These are phyloP conservation scores for Corbicula japonica DNA, from an alignment of 2,888 invertebrate genomes.

Conservation along the genomic window DNA sequence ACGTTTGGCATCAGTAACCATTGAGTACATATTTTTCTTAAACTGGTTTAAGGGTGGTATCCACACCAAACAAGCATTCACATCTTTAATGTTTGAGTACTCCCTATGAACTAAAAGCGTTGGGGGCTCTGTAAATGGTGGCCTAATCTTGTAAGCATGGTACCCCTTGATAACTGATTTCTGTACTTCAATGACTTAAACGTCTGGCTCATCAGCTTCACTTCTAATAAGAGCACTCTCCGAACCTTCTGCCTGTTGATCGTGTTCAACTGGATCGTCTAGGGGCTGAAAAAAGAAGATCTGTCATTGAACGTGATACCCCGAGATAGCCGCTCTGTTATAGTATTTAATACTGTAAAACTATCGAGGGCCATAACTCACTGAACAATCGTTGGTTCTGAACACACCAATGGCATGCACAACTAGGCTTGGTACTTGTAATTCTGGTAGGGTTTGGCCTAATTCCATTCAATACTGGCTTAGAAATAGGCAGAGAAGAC, in stretches of 20 bases:
- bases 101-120: conserved; percentile 13
- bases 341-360: not conserved
- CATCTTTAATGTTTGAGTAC: conserved; percentile 25
- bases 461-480: too few relatives aligned
- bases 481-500: too few relatives aligned
- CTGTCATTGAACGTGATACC: not conserved
- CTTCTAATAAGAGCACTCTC: not conserved
- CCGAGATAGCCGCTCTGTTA: not conserved
- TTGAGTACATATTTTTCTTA: not conserved
- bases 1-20: conserved; percentile 17
- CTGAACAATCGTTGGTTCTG: not conserved
- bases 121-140: not conserved
- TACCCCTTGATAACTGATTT: conserved; percentile 35
- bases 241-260: not conserved
- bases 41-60: conserved; percentile 11
- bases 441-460: too few relatives aligned
- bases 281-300: conserved; percentile 3
- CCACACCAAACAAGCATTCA: conserved; percentile 38
- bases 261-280: not conserved
- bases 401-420: too few relatives aligned
- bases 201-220: not conserved
- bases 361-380: not conserved
- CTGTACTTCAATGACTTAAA: not conserved
- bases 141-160: conserved; percentile 28
- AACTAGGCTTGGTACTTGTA: too few relatives aligned